phyloP scores from a whole-genome alignment of 2,888 invertebrate species.

The Coenonympha glycerion region DNA sequence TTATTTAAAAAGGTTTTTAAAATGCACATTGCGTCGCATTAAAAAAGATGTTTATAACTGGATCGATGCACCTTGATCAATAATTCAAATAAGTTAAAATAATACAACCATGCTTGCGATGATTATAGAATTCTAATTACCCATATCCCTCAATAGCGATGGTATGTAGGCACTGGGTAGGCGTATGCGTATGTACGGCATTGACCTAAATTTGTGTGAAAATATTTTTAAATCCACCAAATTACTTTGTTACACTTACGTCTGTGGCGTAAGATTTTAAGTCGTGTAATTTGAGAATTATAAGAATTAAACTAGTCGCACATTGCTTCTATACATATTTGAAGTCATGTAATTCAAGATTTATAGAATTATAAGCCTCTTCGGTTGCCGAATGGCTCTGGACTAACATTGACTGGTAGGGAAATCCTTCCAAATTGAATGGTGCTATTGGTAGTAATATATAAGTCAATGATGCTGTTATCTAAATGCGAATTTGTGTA shows the following conservation, averaged over 20 bases:
- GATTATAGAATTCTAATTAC: slow-evolving; percentile 59
- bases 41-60: slow-evolving; percentile 9
- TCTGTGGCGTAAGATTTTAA: slow-evolving; percentile 33
- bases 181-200: too few species aligned
- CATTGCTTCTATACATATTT: too few species aligned
- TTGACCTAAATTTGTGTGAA: slow-evolving; percentile 66
- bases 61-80: slow-evolving; percentile 16
- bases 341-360: too few species aligned
- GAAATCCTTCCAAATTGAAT: too few species aligned
- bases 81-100: slow-evolving; percentile 20
- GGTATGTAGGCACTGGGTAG: slow-evolving; percentile 60
- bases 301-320: too few species aligned
- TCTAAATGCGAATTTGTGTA: too few species aligned
- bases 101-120: slow-evolving; percentile 7
- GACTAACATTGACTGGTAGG: too few species aligned
- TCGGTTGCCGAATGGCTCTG: too few species aligned
- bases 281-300: slow-evolving; percentile 29
- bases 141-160: slow-evolving; percentile 58
- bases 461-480: too few species aligned
- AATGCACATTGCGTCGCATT: slow-evolving; percentile 5
- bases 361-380: too few species aligned
- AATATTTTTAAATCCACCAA: slow-evolving; percentile 44
- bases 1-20: slow-evolving; percentile 14
- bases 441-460: too few species aligned
- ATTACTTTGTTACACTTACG: slow-evolving; percentile 32